A percentile compares a stretch with the other conserved stretches of the same genome.
phyloP scores from a whole-genome alignment of 2,888 invertebrate species.

The Cheilosia pagana region DNA sequence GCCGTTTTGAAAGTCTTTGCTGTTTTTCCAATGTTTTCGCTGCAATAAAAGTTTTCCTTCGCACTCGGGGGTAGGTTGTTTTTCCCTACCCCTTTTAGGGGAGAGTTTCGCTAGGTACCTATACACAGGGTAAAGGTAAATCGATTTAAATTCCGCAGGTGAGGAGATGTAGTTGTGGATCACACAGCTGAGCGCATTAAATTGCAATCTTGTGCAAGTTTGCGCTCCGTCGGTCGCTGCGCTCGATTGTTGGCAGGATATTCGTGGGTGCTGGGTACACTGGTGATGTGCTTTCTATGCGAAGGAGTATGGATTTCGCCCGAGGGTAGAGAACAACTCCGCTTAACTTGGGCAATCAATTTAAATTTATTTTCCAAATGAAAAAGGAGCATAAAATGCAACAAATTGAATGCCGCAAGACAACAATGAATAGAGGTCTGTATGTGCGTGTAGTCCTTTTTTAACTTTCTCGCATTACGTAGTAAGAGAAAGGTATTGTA shows the following conservation, averaged over 20 bases:
- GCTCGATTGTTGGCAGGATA: slow-evolving; percentile 39
- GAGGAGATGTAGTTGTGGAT: not conserved
- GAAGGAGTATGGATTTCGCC: not conserved
- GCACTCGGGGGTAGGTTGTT: slow-evolving; percentile 1
- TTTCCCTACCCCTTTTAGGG: not conserved
- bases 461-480: too few relatives aligned
- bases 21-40: slow-evolving; percentile 36
- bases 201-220: slow-evolving; percentile 66
- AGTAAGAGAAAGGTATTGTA: too few relatives aligned
- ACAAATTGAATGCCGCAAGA: slow-evolving; percentile 13
- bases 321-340: not conserved
- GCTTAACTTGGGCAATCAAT: slow-evolving; percentile 36
- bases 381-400: not conserved
- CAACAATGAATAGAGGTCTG: not conserved
- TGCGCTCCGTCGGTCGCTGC: slow-evolving; percentile 25
- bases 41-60: slow-evolving; percentile 41
- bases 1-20: slow-evolving; percentile 24
- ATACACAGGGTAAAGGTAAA: slow-evolving; percentile 33
- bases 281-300: not conserved
- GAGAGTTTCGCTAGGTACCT: too few relatives aligned
- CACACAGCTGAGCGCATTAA: slow-evolving; percentile 7
- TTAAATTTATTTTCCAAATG: slow-evolving; percentile 34
- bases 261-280: not conserved
- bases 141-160: slow-evolving; percentile 43
- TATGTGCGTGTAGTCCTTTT: not conserved